Percentiles rank a stretch among this genome's conserved stretches.
phyloP scores from a whole-genome alignment of 1,140 invertebrate genomes.

The Trypoxylus dichotomus region DNA sequence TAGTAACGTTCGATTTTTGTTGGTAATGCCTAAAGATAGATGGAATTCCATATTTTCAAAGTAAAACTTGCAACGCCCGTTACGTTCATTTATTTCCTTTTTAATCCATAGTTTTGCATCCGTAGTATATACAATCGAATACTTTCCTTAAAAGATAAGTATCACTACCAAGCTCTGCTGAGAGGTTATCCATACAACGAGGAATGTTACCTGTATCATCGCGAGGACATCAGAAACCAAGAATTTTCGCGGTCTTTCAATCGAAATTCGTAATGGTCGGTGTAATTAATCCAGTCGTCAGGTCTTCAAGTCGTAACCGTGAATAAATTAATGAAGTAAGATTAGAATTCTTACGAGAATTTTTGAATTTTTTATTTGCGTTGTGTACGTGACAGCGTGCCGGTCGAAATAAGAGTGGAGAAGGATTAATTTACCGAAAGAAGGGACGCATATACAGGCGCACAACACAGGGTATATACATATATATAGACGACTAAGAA shows the following conservation, averaged over 20 bases:
- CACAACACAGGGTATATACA: background rate
- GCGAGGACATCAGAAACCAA: background rate
- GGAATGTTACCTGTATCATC: background rate
- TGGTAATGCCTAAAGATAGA: too few species aligned
- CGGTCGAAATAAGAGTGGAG: background rate
- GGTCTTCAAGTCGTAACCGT: background rate
- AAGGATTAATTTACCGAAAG: conserved; percentile 19
- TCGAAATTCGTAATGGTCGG: background rate
- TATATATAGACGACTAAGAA: conserved; percentile 13
- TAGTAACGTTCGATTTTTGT: too few species aligned
- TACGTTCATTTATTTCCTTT: too few species aligned
- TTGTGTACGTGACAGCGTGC: background rate
- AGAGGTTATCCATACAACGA: background rate
- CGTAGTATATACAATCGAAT: too few species aligned
- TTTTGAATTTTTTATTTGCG: conserved; percentile 7
- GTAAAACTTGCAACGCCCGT: too few species aligned
- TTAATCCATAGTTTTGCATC: too few species aligned
- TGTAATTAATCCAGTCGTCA: background rate
- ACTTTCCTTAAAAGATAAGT: too few species aligned
- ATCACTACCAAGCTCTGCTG: background rate
- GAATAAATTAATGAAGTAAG: conserved; percentile 2
- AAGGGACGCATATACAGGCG: background rate
- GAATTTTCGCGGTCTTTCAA: background rate
- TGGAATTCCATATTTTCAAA: too few species aligned
- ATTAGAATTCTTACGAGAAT: conserved; percentile 9